phyloP scores from a whole-genome alignment of 2,113 vertebrate species.

The Gulo gulo region DNA sequence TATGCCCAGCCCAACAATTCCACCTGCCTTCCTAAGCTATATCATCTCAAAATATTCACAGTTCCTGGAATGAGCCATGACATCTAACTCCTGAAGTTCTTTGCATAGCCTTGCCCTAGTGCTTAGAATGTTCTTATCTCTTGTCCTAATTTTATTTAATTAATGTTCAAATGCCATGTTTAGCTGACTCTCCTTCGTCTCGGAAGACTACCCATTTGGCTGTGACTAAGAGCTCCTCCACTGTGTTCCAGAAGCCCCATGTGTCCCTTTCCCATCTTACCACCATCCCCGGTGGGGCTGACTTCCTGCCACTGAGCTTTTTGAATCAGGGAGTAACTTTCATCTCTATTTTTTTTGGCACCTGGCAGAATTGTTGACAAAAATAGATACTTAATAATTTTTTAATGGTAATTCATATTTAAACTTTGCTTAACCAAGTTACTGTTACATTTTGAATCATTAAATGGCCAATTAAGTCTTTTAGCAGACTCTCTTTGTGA shows the following conservation, averaged over 20 bases:
- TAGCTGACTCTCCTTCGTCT: neutral
- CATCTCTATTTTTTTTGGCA: neutral
- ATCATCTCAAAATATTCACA: neutral
- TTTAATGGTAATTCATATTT: neutral
- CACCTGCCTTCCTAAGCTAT: neutral
- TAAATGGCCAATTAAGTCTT: neutral
- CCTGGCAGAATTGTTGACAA: neutral
- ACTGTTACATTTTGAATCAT: neutral
- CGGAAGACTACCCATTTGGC: neutral
- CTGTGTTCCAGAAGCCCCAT: neutral
- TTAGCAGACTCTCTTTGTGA: neutral
- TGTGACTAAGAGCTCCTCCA: neutral
- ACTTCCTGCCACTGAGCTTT: neutral
- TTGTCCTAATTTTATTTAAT: neutral
- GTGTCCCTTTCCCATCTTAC: neutral
- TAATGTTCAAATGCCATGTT: neutral
- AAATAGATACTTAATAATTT: neutral
- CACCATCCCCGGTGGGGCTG: neutral
- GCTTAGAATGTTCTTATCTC: neutral
- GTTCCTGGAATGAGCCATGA: neutral
- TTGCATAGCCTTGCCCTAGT: neutral
- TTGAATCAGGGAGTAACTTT: neutral
- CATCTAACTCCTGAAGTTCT: neutral
- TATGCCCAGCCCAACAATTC: neutral
- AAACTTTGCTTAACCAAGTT: neutral